Evolutionary conservation across 2,113 vertebrate species (phyloP), one percentile per base, ranked within the genome.

Genomic region (Ranitomeya variabilis): DNA sequence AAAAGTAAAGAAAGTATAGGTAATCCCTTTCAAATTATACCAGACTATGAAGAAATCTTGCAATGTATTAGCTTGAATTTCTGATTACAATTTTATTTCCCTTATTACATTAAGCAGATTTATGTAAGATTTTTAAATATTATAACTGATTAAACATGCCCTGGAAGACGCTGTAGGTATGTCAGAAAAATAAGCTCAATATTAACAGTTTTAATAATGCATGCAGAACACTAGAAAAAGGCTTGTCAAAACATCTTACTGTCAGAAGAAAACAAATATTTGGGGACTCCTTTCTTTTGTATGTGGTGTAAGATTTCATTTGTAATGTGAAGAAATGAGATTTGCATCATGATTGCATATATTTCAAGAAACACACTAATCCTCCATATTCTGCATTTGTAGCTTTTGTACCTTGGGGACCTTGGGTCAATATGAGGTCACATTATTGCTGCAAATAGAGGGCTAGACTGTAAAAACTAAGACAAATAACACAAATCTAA

Each of bases 121-220:
- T 77, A 77, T 86, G 73, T 64, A 77, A 73, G 85, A 76, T 64
- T 77, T 60, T 78, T 86, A 86, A 86, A 86, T 86, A 77, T 62
- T 23, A 86, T 77, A 86, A 64, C 85, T 77, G 85, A 86, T 86
- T 86, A 86, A 86, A 59, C 71, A 86, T 86, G 85, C 85, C 85
- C 85, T 86, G n/a, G 85, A 86, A 86, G 73, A 59, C 73, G 91
- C 88, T 90, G 60, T 80, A 88, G 77, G 74, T 86, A 83, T 92
- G 86, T 89, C 83, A 82, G 82, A 90, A 85, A 89, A 90, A 90
- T 86, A 90, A 90, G 91, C 86, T 26, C 18, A 91, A 87, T 59
- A 90, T 66, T 87, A 87, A 74, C 87, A 90, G 82, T 89, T 92
- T 90, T 87, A 92, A 92, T 93, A 92, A 91, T 85, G 86, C 81